Conservation (phyloP, 2,113 vertebrate genomes). For the Prunella himalayana region DNA sequence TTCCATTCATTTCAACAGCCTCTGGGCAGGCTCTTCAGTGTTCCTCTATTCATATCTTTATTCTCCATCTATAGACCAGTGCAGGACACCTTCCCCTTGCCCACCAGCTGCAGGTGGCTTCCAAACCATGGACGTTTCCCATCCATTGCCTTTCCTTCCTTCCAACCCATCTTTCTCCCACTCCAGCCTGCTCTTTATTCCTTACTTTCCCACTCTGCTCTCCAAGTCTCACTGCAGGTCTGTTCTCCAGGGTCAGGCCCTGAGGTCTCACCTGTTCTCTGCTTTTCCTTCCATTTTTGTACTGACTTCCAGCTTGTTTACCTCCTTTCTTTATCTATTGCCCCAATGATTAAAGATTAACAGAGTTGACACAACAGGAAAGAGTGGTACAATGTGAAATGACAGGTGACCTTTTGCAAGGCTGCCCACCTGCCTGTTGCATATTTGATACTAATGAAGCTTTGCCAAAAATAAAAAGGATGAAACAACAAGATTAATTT, state of each 20-base stretch:
- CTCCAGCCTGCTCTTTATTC: background rate
- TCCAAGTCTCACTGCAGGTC: background rate
- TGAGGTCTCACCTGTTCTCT: background rate
- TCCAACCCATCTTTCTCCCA: background rate
- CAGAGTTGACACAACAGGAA: background rate
- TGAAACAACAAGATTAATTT: background rate
- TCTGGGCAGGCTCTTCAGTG: background rate
- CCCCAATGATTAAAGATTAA: constrained; percentile 9
- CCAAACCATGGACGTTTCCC: background rate
- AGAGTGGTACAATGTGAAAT: background rate
- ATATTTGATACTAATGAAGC: constrained; percentile 4
- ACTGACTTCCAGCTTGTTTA: background rate
- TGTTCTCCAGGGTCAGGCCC: background rate
- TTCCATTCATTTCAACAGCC: background rate
- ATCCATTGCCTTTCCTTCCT: background rate
- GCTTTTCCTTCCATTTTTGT: background rate
- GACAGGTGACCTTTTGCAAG: constrained; percentile 19
- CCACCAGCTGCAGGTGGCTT: background rate
- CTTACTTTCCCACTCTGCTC: background rate
- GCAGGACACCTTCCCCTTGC: background rate
- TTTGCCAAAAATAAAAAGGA: background rate
- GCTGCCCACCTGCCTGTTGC: background rate
- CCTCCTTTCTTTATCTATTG: background rate
- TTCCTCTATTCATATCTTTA: background rate
- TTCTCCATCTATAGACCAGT: rapidly evolving